Conservation (phyloP, 1,140 invertebrate genomes). For the Calephelis nemesis region DNA sequence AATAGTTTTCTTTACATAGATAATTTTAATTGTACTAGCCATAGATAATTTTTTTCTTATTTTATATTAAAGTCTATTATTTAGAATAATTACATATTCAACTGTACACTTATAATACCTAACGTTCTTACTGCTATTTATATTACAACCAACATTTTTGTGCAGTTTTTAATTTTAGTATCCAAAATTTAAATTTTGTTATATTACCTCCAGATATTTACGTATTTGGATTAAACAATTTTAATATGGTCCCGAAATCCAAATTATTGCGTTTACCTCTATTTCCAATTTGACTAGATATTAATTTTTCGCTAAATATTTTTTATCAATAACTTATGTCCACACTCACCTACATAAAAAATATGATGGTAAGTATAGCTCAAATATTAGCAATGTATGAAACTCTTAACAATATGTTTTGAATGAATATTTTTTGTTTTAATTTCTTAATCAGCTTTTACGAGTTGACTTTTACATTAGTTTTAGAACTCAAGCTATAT, state of each 20-base stretch:
- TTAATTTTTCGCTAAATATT: background rate
- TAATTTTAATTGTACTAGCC: slow-evolving; percentile 4
- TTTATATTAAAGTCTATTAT: slow-evolving; percentile 4
- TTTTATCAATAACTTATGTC: background rate
- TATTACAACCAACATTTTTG: background rate
- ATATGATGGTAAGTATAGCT: no score
- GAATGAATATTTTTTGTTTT: no score
- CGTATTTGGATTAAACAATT: background rate
- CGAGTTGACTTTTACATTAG: no score
- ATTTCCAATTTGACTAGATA: slow-evolving; percentile 4
- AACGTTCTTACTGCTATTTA: background rate
- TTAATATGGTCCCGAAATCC: slow-evolving; percentile 21
- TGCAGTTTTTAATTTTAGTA: slow-evolving; percentile 3
- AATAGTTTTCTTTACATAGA: slow-evolving; percentile 1
- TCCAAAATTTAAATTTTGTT: background rate
- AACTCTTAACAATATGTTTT: no score
- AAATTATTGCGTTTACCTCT: slow-evolving; percentile 20
- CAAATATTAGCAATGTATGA: no score
- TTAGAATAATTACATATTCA: slow-evolving; percentile 1
- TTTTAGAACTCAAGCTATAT: no score
- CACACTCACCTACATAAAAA: no score
- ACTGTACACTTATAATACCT: slow-evolving; percentile 9
- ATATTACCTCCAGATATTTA: slow-evolving; percentile 9
- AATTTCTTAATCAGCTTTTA: no score
- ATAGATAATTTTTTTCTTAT: slow-evolving; percentile 4